These are phyloP conservation scores for Physeter macrocephalus DNA, from an alignment of 2,113 vertebrate species.

Conservation along the genomic window DNA sequence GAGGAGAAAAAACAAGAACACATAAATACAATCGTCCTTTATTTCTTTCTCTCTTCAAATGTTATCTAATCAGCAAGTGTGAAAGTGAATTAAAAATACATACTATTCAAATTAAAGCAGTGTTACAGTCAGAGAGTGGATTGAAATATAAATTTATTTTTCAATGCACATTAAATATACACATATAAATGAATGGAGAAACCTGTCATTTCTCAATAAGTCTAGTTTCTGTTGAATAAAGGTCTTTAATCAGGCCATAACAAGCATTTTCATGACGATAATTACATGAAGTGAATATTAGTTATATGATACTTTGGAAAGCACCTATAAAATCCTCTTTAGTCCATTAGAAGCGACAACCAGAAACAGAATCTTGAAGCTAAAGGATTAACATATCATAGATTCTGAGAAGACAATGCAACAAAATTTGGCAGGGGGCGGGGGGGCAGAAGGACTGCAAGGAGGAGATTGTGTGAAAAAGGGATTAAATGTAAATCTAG, in stretches of 20 bases:
- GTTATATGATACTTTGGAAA: background rate
- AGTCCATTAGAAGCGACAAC: constrained; percentile 10
- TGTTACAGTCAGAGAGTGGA: background rate
- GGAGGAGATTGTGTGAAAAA: background rate
- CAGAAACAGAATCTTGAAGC: background rate
- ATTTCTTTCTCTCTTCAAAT: background rate
- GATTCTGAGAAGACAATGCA: background rate
- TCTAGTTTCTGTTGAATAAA: background rate
- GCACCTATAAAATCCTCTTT: background rate
- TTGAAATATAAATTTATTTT: background rate
- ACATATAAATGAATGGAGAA: background rate
- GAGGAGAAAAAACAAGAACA: constrained; percentile 31
- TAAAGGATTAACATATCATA: background rate
- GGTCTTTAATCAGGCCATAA: background rate
- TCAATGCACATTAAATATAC: background rate
- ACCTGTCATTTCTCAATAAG: background rate
- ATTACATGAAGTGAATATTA: background rate
- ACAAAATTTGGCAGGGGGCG: background rate
- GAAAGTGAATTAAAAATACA: background rate
- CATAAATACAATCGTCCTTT: background rate
- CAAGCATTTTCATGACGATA: background rate
- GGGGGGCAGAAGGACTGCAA: background rate
- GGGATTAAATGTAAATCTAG: background rate
- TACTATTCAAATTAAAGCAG: background rate
- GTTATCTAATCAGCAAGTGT: background rate